Conservation (phyloP, 2,888 invertebrate species). For the Parnassius smintheus region DNA sequence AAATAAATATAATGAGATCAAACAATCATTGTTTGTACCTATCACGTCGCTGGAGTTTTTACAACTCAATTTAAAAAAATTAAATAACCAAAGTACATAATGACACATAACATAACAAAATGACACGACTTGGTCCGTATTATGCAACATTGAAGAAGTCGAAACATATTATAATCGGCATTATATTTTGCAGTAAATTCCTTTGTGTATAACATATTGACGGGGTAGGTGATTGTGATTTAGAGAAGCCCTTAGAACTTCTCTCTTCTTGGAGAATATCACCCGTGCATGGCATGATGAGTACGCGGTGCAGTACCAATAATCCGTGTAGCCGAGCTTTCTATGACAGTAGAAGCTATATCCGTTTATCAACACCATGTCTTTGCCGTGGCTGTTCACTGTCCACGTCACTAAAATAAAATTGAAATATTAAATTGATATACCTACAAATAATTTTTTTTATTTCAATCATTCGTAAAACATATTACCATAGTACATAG, state of each 20-base stretch:
- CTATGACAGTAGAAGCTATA: neutral
- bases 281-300: neutral
- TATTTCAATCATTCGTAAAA: too few species aligned
- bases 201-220: neutral
- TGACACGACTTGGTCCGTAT: too few species aligned
- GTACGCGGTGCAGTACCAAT: conserved; percentile 5
- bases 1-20: too few species aligned
- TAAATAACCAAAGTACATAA: too few species aligned
- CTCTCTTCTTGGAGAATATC: neutral
- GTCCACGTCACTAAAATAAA: conserved; percentile 27
- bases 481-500: too few species aligned
- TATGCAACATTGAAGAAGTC: too few species aligned
- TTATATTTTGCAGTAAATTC: neutral
- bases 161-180: too few species aligned
- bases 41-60: too few species aligned
- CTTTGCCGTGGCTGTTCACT: neutral
- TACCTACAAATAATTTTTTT: too few species aligned
- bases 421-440: neutral
- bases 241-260: neutral
- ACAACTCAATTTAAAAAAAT: too few species aligned
- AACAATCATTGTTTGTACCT: too few species aligned
- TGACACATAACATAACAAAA: too few species aligned
- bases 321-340: neutral
- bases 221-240: neutral
- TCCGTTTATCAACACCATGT: neutral